Percentiles rank a stretch among this genome's conserved stretches.
Conservation (phyloP, 2,888 invertebrate species). For the Alloplasta piceator region DNA sequence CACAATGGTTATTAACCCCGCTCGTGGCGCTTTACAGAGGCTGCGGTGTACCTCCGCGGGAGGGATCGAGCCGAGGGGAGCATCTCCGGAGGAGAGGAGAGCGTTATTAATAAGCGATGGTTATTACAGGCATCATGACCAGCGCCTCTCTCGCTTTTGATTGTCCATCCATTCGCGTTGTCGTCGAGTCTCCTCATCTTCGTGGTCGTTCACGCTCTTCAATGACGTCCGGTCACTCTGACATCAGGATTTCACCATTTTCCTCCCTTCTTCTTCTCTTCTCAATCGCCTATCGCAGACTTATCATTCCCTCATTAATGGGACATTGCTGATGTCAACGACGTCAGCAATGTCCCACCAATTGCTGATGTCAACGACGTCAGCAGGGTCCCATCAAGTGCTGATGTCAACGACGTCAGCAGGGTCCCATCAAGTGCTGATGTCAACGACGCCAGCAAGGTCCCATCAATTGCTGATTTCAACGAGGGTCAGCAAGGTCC, state of each 20-base stretch:
- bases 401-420: no score
- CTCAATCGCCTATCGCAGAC: constrained; percentile 30
- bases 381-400: no score
- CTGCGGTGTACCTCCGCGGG: constrained; percentile 55
- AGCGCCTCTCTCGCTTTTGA: constrained; percentile 57
- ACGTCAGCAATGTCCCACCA: no score
- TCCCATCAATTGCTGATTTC: no score
- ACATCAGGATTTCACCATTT: constrained; percentile 24
- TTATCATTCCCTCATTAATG: neutral
- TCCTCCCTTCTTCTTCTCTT: constrained; percentile 29
- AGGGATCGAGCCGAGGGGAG: constrained; percentile 14
- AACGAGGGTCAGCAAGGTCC: no score
- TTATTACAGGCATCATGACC: constrained; percentile 60
- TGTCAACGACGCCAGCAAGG: no score
- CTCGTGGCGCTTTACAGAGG: constrained; percentile 62
- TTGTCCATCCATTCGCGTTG: constrained; percentile 50
- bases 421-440: no score
- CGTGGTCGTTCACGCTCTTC: constrained; percentile 39
- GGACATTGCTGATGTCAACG: no score
- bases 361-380: no score
- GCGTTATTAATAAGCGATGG: constrained; percentile 69
- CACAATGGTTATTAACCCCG: constrained; percentile 79
- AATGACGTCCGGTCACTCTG: constrained; percentile 43
- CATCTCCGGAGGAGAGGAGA: constrained; percentile 54
- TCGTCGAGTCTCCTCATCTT: constrained; percentile 43